These are phyloP conservation scores for Tenualosa thibaudeaui DNA, from an alignment of 2,797 vertebrate genomes.

Conservation along the genomic window DNA sequence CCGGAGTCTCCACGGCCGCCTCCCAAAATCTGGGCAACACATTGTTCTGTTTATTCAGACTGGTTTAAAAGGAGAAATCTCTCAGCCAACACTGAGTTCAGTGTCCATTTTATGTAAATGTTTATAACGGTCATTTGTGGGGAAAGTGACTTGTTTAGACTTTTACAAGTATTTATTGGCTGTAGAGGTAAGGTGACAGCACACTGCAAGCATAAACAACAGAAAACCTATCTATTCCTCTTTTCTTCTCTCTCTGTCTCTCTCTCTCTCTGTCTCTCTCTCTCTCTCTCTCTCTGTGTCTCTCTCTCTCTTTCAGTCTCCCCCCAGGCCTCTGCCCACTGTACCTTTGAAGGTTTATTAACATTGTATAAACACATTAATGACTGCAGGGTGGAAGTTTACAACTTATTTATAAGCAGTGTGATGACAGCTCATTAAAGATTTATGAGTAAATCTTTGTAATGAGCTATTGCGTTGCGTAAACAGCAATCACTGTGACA, in stretches of 20 bases:
- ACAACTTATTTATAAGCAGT: neutral
- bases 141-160: neutral
- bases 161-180: neutral
- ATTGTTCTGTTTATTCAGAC: neutral
- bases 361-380: neutral
- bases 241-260: slow-evolving; percentile 30
- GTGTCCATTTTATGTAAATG: neutral
- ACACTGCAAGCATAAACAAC: neutral
- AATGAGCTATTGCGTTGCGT: neutral
- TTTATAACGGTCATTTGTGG: neutral
- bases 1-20: no score
- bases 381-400: neutral
- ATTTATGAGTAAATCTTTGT: neutral
- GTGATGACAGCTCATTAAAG: neutral
- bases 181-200: neutral
- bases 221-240: slow-evolving; percentile 7
- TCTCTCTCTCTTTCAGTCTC: neutral
- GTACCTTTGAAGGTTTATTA: neutral
- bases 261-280: neutral
- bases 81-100: neutral
- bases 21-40: neutral
- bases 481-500: neutral
- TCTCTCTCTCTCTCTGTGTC: neutral
- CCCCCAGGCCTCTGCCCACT: neutral
- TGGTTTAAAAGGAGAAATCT: neutral